Conservation (phyloP, 2,888 invertebrate species). For the Calameuta filiformis region DNA sequence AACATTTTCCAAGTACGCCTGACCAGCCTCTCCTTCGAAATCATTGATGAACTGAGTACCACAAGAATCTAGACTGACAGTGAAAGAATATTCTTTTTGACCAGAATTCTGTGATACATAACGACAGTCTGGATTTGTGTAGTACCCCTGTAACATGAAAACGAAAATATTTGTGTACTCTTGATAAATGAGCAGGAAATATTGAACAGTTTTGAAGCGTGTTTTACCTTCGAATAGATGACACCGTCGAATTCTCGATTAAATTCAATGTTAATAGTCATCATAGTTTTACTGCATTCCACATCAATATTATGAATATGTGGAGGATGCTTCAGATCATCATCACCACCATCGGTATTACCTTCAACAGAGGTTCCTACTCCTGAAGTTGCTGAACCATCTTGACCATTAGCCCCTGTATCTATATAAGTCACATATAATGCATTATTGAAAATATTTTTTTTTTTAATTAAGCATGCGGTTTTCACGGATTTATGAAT, state of each 20-base stretch:
- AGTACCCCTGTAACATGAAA: conserved; percentile 69
- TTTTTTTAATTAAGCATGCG: too few species aligned
- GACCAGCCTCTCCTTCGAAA: conserved; percentile 78
- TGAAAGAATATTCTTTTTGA: conserved; percentile 77
- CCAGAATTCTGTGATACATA: conserved; percentile 80
- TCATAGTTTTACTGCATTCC: conserved; percentile 83
- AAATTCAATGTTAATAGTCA: conserved; percentile 84
- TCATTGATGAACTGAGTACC: conserved; percentile 84
- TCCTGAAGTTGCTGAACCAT: too few species aligned
- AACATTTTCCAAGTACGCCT: conserved; percentile 83
- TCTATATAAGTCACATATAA: too few species aligned
- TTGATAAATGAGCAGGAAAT: too few species aligned
- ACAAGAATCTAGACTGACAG: conserved; percentile 79
- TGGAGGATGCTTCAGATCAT: conserved; percentile 78
- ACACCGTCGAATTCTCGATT: conserved; percentile 81
- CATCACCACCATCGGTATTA: conserved; percentile 54
- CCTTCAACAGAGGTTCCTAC: too few species aligned
- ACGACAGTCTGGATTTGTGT: conserved; percentile 75
- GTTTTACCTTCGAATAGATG: conserved; percentile 78
- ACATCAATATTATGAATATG: conserved; percentile 82
- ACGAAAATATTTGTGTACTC: too few species aligned
- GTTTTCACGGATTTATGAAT: too few species aligned
- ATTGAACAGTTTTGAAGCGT: neutral
- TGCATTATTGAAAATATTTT: too few species aligned
- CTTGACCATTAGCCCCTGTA: too few species aligned